Evolutionary conservation across 1,140 invertebrate genomes (phyloP).

Genomic region (Caenorhabditis remanei): DNA sequence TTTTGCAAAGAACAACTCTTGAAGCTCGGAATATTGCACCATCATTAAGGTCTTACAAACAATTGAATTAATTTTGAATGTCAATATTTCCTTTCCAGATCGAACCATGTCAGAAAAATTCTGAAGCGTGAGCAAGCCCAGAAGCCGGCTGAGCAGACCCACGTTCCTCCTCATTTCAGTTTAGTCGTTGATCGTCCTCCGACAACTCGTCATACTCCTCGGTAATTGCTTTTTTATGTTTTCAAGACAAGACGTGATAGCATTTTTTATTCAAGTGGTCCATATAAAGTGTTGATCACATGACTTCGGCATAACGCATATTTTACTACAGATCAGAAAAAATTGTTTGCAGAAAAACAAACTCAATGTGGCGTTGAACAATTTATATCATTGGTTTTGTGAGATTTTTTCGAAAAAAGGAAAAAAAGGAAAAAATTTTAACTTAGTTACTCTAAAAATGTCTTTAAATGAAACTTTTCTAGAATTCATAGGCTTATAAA

Average conservation of each 20-base stretch:
- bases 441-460: too few species aligned
- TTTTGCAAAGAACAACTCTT: slow-evolving; percentile 52
- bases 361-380: too few species aligned
- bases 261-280: slow-evolving; percentile 23
- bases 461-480: too few species aligned
- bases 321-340: background rate
- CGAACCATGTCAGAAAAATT: background rate
- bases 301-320: background rate
- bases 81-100: background rate
- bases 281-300: background rate
- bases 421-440: too few species aligned
- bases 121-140: slow-evolving; percentile 4
- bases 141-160: background rate
- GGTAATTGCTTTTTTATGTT: slow-evolving; percentile 51
- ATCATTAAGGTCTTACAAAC: slow-evolving; percentile 32
- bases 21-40: slow-evolving; percentile 20
- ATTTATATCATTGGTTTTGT: background rate
- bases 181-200: slow-evolving; percentile 50
- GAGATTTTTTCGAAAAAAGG: too few species aligned
- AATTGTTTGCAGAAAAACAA: background rate
- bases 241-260: slow-evolving; percentile 5
- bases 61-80: background rate
- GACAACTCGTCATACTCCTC: slow-evolving; percentile 34
- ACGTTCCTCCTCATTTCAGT: background rate
- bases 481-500: too few species aligned